phyloP scores from a whole-genome alignment of 1,140 invertebrate species.

The Drosophila baimaii region DNA sequence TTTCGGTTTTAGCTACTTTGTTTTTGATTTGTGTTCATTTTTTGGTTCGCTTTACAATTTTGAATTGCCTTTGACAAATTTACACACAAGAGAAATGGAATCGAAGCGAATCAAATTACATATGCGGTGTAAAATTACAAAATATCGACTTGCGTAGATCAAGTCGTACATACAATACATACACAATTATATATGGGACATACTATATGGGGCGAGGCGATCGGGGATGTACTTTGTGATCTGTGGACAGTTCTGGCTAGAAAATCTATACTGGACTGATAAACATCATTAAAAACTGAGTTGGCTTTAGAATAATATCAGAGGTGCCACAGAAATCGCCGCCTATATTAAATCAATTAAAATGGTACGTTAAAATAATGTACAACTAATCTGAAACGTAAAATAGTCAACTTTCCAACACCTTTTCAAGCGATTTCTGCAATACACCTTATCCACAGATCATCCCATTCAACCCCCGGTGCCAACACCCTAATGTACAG shows the following conservation, averaged over 20 bases:
- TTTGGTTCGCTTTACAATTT: slow-evolving; percentile 62
- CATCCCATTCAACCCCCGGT: slow-evolving; percentile 1
- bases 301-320: too few species aligned
- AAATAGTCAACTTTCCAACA: not conserved
- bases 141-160: slow-evolving; percentile 22
- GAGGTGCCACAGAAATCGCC: too few species aligned
- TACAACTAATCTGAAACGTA: not conserved
- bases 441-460: not conserved
- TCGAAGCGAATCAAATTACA: slow-evolving; percentile 49
- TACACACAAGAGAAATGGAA: slow-evolving; percentile 29
- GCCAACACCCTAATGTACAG: slow-evolving; percentile 21
- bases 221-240: not conserved
- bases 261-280: not conserved
- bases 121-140: slow-evolving; percentile 57
- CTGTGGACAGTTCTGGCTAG: not conserved
- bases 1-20: slow-evolving; percentile 39
- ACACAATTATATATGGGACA: slow-evolving; percentile 16
- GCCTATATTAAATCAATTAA: not conserved
- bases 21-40: slow-evolving; percentile 68
- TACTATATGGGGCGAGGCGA: not conserved
- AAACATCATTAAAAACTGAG: too few species aligned
- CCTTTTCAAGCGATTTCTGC: not conserved
- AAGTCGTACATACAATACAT: slow-evolving; percentile 20
- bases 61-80: slow-evolving; percentile 32
- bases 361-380: too few species aligned